Evolutionary conservation across 2,113 vertebrate genomes (phyloP), one percentile per base, ranked within the genome.

Genomic region (Herpailurus yagouaroundi): DNA sequence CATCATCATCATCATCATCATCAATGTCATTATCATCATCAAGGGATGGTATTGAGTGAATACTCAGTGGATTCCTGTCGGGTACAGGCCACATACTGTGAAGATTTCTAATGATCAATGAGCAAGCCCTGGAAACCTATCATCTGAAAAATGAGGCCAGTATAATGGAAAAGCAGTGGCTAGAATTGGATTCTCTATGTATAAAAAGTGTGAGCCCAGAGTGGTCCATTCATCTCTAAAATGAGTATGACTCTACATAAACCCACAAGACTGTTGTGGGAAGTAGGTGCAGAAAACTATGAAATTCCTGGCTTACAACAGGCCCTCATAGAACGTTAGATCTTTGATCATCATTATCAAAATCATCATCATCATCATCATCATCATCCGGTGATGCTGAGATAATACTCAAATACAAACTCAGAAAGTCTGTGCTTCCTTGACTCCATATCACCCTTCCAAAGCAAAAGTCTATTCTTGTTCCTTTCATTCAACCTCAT

Each of bases 21-120:
- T 93, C n/a, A 27, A 52, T 29, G 76, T 63, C 27, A 41, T 52
- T 6, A 86, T 80, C 73, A 76, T 86, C 7, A 86, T 23, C 41
- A 71, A 73, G 33, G 23, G 23, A 76, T 57, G 25, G 66, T 94
- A 68, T 64, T 96, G 11, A 87, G 33, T 89, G 41, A 94, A 92
- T 85, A 77, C 2, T 48, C 23, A 81, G 15, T 79, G 48, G 60
- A 74, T 95, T 94, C 52, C 77, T 38, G 14, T 96, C 77, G 45
- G 38, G 23, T 31, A 60, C 79, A 94, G 16, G 18, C 36, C 66
- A 94, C 36, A 79, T 68, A 79, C 4, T 38, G 27, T 77, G 13
- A 90, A 80, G 36, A 23, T 86, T 96, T 92, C 45, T 92, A 81
- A 82, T 48, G n/a, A 33, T 83, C 45, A 55, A 29, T 93, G 63